Conservation (phyloP, 2,797 vertebrate species). For the Molothrus aeneus region DNA sequence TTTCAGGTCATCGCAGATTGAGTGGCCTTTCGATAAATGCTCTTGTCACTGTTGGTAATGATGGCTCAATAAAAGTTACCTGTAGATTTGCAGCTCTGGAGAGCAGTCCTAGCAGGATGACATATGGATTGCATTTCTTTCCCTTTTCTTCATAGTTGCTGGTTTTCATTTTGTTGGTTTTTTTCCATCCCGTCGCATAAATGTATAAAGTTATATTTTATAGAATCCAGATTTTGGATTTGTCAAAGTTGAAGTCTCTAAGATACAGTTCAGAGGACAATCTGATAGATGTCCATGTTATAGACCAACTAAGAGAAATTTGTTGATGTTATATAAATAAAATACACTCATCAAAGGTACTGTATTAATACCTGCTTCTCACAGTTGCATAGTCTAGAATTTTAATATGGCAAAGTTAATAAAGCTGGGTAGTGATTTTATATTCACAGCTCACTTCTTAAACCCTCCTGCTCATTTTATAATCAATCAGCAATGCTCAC, state of each 20-base stretch:
- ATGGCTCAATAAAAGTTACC: slow-evolving; percentile 8
- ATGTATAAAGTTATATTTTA: not conserved
- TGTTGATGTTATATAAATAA: slow-evolving; percentile 37
- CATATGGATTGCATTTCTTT: not conserved
- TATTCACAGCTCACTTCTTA: slow-evolving; percentile 32
- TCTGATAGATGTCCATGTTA: not conserved
- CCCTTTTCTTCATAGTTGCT: not conserved
- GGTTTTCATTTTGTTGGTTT: not conserved
- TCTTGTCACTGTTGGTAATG: not conserved
- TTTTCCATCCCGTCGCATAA: not conserved
- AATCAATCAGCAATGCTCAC: slow-evolving; percentile 54
- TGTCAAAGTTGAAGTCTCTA: not conserved
- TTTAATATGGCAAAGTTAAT: slow-evolving; percentile 39
- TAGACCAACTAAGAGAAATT: not conserved
- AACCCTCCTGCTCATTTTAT: slow-evolving; percentile 50
- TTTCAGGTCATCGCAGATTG: slow-evolving; percentile 25
- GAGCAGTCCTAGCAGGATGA: not conserved
- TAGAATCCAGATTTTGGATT: not conserved
- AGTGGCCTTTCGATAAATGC: not conserved
- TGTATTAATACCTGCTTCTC: not conserved
- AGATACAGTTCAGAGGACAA: not conserved
- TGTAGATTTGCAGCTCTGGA: not conserved
- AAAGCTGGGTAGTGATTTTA: slow-evolving; percentile 34
- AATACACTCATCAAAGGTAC: not conserved
- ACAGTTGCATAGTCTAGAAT: not conserved